These are phyloP conservation scores for Nasonia longicornis DNA, from an alignment of 1,140 invertebrate genomes.

Conservation along the genomic window DNA sequence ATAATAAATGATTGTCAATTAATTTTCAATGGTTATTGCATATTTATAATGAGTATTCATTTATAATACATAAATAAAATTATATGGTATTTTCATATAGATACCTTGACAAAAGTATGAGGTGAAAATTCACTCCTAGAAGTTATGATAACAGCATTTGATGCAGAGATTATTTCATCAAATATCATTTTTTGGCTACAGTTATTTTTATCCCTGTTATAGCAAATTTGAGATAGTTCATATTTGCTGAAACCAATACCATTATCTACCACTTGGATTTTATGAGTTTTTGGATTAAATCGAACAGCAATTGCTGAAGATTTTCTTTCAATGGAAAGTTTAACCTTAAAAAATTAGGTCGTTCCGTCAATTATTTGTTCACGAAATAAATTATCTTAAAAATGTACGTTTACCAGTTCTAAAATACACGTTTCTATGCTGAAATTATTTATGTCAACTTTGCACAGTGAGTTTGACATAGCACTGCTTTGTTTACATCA, in stretches of 20 bases:
- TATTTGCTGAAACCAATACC: constrained; percentile 55
- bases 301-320: constrained; percentile 57
- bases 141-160: constrained; percentile 51
- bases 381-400: constrained; percentile 28
- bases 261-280: constrained; percentile 62
- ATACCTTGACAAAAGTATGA: constrained; percentile 55
- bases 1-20: background rate
- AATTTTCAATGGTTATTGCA: background rate
- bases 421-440: constrained; percentile 50
- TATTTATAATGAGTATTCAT: background rate
- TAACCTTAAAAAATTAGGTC: constrained; percentile 44
- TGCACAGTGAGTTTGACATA: background rate
- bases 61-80: background rate
- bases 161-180: constrained; percentile 43
- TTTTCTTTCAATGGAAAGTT: constrained; percentile 54
- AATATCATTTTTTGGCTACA: constrained; percentile 44
- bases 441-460: constrained; percentile 18
- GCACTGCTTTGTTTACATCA: background rate
- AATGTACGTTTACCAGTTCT: constrained; percentile 53
- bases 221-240: constrained; percentile 49
- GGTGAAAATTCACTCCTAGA: constrained; percentile 48
- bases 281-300: constrained; percentile 47
- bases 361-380: constrained; percentile 2
- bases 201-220: constrained; percentile 29
- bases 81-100: background rate